Conservation (phyloP, 2,888 invertebrate species). For the Patella ulyssiponensis region DNA sequence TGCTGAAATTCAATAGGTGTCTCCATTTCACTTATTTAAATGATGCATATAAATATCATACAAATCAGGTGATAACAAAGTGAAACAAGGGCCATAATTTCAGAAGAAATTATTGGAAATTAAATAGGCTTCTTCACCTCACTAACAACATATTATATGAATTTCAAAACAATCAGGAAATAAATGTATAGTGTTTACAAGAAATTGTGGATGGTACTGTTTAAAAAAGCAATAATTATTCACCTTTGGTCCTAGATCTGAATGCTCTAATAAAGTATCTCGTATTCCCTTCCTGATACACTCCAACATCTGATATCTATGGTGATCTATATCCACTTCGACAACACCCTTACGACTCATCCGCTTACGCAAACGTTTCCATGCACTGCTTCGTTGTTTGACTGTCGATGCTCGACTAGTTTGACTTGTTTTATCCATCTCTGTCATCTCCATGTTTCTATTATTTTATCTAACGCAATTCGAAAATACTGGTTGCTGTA, state of each 20-base stretch:
- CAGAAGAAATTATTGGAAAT: too few species aligned
- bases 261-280: slow-evolving; percentile 43
- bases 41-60: too few species aligned
- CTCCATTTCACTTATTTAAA: too few species aligned
- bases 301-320: slow-evolving; percentile 47
- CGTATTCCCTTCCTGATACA: slow-evolving; percentile 49
- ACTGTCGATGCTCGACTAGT: not conserved
- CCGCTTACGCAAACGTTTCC: slow-evolving; percentile 51
- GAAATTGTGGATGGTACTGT: too few species aligned
- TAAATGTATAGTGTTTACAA: too few species aligned
- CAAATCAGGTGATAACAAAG: too few species aligned
- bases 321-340: slow-evolving; percentile 54
- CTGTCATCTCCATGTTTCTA: slow-evolving; percentile 14
- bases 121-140: too few species aligned
- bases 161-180: too few species aligned
- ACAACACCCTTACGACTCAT: slow-evolving; percentile 52
- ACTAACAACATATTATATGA: too few species aligned
- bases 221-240: too few species aligned
- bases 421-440: slow-evolving; percentile 7
- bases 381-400: slow-evolving; percentile 33
- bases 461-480: not conserved
- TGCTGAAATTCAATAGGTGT: too few species aligned
- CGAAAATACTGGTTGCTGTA: not conserved
- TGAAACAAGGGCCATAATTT: too few species aligned
- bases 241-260: slow-evolving; percentile 50